phyloP scores from a whole-genome alignment of 2,888 invertebrate genomes.

The Tinea semifulvella region DNA sequence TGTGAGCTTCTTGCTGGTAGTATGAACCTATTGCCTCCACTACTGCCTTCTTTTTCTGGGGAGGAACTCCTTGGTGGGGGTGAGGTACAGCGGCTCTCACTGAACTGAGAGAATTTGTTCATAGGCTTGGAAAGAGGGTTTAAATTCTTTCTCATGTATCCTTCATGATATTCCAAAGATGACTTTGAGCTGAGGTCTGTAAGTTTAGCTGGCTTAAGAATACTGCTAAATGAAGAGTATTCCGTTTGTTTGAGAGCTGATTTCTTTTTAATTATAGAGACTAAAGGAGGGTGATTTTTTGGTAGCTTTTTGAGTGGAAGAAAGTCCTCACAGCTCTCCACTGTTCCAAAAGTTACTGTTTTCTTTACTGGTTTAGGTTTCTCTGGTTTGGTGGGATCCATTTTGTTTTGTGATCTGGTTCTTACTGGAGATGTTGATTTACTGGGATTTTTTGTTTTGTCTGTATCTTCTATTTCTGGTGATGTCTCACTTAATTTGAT shows the following conservation, averaged over 20 bases:
- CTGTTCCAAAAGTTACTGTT: conserved; percentile 71
- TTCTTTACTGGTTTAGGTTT: conserved; percentile 66
- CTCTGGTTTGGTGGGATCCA: conserved; percentile 51
- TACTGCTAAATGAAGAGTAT: conserved; percentile 66
- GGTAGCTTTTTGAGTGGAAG: conserved; percentile 65
- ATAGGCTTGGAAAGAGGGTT: conserved; percentile 56
- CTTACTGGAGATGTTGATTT: conserved; percentile 54
- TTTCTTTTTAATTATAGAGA: conserved; percentile 72
- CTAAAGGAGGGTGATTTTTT: conserved; percentile 68
- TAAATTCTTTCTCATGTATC: conserved; percentile 53
- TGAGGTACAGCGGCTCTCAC: conserved; percentile 53
- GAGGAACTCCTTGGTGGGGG: conserved; percentile 47
- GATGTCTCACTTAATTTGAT: conserved; percentile 16
- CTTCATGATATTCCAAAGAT: conserved; percentile 57
- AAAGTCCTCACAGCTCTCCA: conserved; percentile 70
- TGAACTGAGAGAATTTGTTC: conserved; percentile 57
- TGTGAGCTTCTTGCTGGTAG: conserved; percentile 84
- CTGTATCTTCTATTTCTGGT: conserved; percentile 17
- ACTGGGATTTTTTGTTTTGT: conserved; percentile 31
- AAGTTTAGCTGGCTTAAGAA: conserved; percentile 69
- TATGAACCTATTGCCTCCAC: conserved; percentile 74
- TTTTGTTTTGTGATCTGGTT: conserved; percentile 60
- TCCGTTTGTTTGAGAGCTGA: conserved; percentile 64
- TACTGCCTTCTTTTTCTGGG: conserved; percentile 43
- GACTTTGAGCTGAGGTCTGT: conserved; percentile 70